phyloP scores from a whole-genome alignment of 2,113 vertebrate genomes.

The Gallinago paraguaiae region DNA sequence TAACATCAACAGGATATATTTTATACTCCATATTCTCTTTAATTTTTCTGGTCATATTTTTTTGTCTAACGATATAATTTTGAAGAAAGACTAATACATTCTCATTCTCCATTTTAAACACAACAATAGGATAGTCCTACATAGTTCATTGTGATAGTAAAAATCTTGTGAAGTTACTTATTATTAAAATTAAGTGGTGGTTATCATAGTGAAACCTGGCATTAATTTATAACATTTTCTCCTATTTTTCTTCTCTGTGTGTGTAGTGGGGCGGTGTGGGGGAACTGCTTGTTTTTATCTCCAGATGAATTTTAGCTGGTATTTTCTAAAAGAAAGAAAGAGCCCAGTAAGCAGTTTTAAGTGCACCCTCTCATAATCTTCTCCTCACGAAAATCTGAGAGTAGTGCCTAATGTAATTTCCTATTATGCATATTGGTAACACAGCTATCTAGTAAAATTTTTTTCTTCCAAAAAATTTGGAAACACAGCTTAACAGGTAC shows the following conservation, averaged over 20 bases:
- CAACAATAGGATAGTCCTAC: background rate
- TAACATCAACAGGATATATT: background rate
- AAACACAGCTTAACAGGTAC: background rate
- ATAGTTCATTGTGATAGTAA: background rate
- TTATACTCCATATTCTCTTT: background rate
- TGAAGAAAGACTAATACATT: background rate
- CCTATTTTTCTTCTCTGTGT: accelerated
- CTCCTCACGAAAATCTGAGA: background rate
- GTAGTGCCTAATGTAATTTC: background rate
- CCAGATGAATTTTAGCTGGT: background rate
- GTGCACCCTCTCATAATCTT: background rate
- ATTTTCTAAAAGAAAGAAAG: background rate
- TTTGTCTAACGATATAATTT: background rate
- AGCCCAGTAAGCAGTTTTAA: background rate
- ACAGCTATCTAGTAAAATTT: background rate
- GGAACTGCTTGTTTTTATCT: background rate
- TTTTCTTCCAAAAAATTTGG: background rate
- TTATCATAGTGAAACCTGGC: background rate
- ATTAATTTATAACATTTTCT: background rate
- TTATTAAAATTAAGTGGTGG: background rate
- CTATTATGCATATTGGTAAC: background rate
- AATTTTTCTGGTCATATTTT: background rate
- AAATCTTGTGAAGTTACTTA: background rate
- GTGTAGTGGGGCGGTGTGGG: accelerated
- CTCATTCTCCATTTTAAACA: background rate